phyloP scores from a whole-genome alignment of 2,888 invertebrate genomes.

The Orthosia gracilis region DNA sequence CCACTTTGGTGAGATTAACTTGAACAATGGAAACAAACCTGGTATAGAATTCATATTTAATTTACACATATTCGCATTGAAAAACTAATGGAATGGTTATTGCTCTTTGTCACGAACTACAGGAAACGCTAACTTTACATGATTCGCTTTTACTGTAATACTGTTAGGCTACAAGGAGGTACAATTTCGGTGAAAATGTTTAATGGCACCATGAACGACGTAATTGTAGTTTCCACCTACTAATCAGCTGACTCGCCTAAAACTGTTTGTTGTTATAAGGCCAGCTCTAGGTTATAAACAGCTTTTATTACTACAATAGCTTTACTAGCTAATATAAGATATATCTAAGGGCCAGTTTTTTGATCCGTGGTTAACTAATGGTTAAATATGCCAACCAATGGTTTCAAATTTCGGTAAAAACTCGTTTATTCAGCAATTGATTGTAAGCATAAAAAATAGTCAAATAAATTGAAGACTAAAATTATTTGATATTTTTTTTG shows the following conservation, averaged over 20 bases:
- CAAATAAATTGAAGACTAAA: too few species aligned
- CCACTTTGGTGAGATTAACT: constrained; percentile 71
- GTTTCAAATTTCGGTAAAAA: too few species aligned
- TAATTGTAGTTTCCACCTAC: constrained; percentile 76
- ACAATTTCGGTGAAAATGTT: constrained; percentile 80
- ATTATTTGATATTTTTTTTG: too few species aligned
- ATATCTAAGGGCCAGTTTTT: too few species aligned
- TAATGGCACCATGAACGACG: constrained; percentile 74
- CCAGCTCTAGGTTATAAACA: constrained; percentile 20
- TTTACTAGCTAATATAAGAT: neutral
- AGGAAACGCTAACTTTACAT: constrained; percentile 76
- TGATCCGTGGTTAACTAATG: too few species aligned
- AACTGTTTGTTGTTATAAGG: constrained; percentile 41
- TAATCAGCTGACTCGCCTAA: constrained; percentile 74
- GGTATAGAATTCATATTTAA: constrained; percentile 75
- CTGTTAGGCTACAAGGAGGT: constrained; percentile 57
- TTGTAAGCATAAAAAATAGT: too few species aligned
- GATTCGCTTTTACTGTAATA: constrained; percentile 65
- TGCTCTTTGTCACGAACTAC: constrained; percentile 82
- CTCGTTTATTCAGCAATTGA: too few species aligned
- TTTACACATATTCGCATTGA: constrained; percentile 80
- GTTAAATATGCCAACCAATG: too few species aligned
- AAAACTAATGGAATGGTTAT: constrained; percentile 83
- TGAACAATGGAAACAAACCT: constrained; percentile 72
- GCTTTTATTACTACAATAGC: constrained; percentile 8